These are phyloP conservation scores for Drosophila sp. DNA, from an alignment of 1,140 invertebrate genomes.

Conservation along the genomic window DNA sequence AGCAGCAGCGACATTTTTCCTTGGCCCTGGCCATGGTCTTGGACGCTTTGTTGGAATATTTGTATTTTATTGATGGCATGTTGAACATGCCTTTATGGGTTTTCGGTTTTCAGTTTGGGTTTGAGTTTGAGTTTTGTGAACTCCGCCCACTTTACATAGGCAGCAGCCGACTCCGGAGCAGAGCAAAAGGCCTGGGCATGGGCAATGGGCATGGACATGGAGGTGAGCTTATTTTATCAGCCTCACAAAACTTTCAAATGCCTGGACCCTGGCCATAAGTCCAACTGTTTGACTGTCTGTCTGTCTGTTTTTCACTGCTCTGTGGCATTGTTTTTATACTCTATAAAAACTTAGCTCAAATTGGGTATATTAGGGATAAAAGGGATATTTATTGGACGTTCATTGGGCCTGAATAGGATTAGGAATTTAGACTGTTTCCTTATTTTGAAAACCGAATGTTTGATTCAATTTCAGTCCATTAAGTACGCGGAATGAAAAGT, in stretches of 20 bases:
- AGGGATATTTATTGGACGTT: no score
- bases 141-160: conserved; percentile 70
- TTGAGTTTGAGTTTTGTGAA: conserved; percentile 26
- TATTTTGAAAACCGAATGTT: no score
- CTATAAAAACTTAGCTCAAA: background rate
- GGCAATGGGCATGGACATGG: background rate
- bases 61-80: conserved; percentile 80
- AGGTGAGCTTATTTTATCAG: conserved; percentile 38
- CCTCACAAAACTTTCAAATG: conserved; percentile 63
- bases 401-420: no score
- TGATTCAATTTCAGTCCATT: no score
- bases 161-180: conserved; percentile 44
- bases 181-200: background rate
- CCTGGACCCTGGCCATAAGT: conserved; percentile 15
- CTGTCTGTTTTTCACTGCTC: background rate
- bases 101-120: conserved; percentile 49
- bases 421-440: no score
- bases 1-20: background rate
- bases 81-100: conserved; percentile 77
- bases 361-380: background rate
- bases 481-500: no score
- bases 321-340: conserved; percentile 9
- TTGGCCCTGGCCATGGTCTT: conserved; percentile 28
- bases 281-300: no score
- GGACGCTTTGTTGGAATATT: conserved; percentile 48